Percentiles rank a stretch among this genome's conserved stretches.
Conservation (phyloP, 2,113 vertebrate genomes). For the Rhagologus leucostigma region DNA sequence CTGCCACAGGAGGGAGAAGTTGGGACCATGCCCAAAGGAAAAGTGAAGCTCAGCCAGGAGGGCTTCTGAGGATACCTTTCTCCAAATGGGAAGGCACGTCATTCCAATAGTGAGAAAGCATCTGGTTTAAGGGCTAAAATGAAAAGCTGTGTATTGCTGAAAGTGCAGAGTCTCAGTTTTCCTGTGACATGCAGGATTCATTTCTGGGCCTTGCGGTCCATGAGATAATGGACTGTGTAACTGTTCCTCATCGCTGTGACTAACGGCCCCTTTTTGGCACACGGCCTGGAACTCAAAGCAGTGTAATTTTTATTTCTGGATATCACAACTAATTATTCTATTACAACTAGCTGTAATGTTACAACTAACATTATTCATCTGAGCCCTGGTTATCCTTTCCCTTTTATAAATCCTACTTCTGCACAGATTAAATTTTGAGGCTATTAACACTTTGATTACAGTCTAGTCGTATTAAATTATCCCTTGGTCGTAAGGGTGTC, state of each 20-base stretch:
- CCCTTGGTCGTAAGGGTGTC: conserved; percentile 18
- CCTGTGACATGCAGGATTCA: background rate
- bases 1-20: background rate
- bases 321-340: conserved; percentile 67
- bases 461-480: conserved; percentile 58
- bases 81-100: background rate
- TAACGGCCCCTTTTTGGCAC: conserved; percentile 24
- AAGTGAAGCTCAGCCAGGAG: background rate
- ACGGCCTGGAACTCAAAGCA: background rate
- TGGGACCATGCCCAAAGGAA: background rate
- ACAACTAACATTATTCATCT: conserved; percentile 59
- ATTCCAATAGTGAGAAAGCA: background rate
- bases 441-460: conserved; percentile 59
- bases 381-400: conserved; percentile 22
- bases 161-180: background rate
- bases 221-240: conserved; percentile 30
- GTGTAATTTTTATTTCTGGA: conserved; percentile 52
- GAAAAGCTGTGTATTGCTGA: background rate
- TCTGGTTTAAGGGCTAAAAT: background rate
- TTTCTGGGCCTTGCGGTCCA: background rate
- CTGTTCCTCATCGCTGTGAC: conserved; percentile 6
- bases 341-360: conserved; percentile 57
- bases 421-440: conserved; percentile 51
- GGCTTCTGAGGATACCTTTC: background rate
- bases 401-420: conserved; percentile 43